Conservation (phyloP, 2,797 vertebrate genomes). For the Diceros bicornis region DNA sequence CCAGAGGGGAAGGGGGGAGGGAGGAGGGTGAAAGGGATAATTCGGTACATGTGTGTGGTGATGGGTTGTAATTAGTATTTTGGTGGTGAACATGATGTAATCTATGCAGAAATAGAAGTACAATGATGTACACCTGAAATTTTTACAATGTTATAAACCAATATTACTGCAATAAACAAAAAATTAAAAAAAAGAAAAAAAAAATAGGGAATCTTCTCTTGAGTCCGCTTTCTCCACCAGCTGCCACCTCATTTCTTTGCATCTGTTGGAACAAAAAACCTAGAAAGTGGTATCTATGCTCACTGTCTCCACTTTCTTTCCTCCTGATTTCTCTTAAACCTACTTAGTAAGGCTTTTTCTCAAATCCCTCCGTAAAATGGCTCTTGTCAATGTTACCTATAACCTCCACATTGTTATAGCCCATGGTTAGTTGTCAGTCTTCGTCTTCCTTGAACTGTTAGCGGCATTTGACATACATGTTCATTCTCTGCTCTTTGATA, state of each 20-base stretch:
- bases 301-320: not conserved
- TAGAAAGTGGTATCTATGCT: not conserved
- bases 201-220: not conserved
- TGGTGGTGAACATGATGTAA: too few relatives aligned
- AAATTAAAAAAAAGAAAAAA: too few relatives aligned
- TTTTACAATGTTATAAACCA: too few relatives aligned
- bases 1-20: too few relatives aligned
- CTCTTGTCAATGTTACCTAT: not conserved
- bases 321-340: not conserved
- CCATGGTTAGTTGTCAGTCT: not conserved
- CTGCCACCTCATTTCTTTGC: not conserved
- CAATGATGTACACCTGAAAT: too few relatives aligned
- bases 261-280: constrained; percentile 10
- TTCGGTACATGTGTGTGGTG: too few relatives aligned
- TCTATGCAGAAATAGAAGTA: too few relatives aligned
- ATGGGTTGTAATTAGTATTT: too few relatives aligned
- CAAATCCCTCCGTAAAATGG: not conserved
- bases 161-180: too few relatives aligned
- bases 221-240: not conserved
- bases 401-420: not conserved
- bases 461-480: not conserved
- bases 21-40: too few relatives aligned
- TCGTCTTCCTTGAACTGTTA: not conserved
- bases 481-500: not conserved
- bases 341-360: not conserved